Evolutionary conservation across 2,888 invertebrate genomes (phyloP).

Genomic region (Ischnura elegans): DNA sequence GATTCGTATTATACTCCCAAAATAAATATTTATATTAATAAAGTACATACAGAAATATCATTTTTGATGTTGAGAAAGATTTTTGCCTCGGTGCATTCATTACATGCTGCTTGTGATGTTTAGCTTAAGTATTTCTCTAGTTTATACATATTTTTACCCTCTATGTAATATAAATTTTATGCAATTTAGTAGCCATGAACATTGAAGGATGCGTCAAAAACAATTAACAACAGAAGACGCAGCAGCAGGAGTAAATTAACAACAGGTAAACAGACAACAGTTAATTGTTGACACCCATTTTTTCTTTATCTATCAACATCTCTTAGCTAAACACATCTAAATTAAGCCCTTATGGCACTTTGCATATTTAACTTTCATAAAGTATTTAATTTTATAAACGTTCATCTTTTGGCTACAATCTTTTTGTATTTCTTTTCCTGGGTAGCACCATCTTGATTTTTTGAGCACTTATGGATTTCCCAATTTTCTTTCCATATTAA

Average conservation of each 20-base stretch:
- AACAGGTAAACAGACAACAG: constrained; percentile 67
- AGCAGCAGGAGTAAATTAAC: constrained; percentile 64
- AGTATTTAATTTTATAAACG: constrained; percentile 54
- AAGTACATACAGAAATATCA: constrained; percentile 56
- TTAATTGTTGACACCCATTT: constrained; percentile 61
- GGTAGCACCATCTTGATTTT: constrained; percentile 72
- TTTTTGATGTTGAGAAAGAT: constrained; percentile 52
- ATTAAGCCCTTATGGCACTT: constrained; percentile 46
- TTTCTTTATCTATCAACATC: constrained; percentile 66
- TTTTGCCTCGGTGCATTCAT: constrained; percentile 48
- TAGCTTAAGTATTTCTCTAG: constrained; percentile 44
- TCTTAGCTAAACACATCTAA: constrained; percentile 62
- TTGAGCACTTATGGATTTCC: constrained; percentile 72
- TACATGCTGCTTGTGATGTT: constrained; percentile 60
- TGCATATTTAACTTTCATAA: constrained; percentile 57
- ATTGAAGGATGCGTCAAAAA: constrained; percentile 66
- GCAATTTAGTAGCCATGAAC: constrained; percentile 57
- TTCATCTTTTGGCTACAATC: constrained; percentile 57
- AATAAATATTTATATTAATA: constrained; percentile 54
- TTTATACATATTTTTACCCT: constrained; percentile 54
- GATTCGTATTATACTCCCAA: constrained; percentile 61
- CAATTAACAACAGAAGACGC: constrained; percentile 66
- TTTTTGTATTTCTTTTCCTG: constrained; percentile 66
- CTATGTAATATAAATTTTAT: constrained; percentile 61
- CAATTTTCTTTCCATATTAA: constrained; percentile 66